Conservation (phyloP, 2,888 invertebrate species). For the Hyles lineata region DNA sequence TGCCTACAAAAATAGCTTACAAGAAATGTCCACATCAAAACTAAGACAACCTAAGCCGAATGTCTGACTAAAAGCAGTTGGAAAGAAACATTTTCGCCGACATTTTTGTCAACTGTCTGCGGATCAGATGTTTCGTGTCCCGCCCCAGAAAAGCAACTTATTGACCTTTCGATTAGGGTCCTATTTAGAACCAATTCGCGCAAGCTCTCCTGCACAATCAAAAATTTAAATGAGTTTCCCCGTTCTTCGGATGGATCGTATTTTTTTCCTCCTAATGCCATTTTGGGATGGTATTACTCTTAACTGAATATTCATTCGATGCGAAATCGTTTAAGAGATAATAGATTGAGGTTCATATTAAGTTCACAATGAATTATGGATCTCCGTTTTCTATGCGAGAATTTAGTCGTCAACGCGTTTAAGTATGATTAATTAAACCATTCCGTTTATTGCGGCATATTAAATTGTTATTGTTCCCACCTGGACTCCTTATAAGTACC, state of each 20-base stretch:
- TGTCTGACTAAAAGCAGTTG: not conserved
- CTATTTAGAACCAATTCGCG: constrained; percentile 58
- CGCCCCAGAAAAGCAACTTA: constrained; percentile 57
- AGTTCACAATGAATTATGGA: constrained; percentile 74
- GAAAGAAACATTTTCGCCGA: constrained; percentile 8
- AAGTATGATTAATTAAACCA: constrained; percentile 60
- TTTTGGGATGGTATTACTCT: constrained; percentile 78
- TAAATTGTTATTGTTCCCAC: not conserved
- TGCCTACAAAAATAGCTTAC: too few species aligned
- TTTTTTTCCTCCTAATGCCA: constrained; percentile 76
- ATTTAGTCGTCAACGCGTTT: constrained; percentile 55
- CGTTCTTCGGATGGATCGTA: constrained; percentile 64
- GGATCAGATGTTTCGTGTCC: not conserved
- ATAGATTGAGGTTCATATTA: constrained; percentile 81
- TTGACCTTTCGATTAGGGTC: constrained; percentile 66
- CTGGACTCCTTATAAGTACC: constrained; percentile 23
- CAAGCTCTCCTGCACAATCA: constrained; percentile 73
- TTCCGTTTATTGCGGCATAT: constrained; percentile 34
- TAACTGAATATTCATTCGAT: constrained; percentile 83
- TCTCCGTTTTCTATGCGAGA: constrained; percentile 67
- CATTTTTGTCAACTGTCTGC: not conserved
- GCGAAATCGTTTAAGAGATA: constrained; percentile 82
- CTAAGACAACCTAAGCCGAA: not conserved
- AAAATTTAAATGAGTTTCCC: constrained; percentile 81
- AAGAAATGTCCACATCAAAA: not conserved